A percentile compares a stretch with the other conserved stretches of the same genome.
phyloP scores from a whole-genome alignment of 2,113 vertebrate genomes.

The Jaculus jaculus region DNA sequence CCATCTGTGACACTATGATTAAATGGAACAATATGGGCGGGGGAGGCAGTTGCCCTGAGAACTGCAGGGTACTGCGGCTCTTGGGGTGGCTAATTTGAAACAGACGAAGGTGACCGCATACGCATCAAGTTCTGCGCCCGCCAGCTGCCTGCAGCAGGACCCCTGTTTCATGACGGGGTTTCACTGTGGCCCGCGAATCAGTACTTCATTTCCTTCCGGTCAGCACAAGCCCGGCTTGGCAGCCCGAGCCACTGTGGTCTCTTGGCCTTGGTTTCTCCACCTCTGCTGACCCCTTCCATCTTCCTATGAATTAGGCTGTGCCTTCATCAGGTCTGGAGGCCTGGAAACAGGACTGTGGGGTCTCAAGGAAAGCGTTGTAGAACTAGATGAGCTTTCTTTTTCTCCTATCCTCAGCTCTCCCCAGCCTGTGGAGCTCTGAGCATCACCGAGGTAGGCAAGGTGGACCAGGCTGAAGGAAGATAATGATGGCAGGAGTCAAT shows the following conservation, averaged over 20 bases:
- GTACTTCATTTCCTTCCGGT: background rate
- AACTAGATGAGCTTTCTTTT: background rate
- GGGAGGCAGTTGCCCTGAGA: conserved; percentile 41
- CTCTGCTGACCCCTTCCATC: background rate
- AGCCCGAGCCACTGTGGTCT: background rate
- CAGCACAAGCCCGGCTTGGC: background rate
- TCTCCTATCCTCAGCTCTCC: background rate
- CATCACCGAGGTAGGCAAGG: background rate
- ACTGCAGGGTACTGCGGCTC: background rate
- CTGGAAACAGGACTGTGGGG: background rate
- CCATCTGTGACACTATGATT: background rate
- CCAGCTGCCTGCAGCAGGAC: background rate
- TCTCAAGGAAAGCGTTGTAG: background rate
- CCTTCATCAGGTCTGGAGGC: background rate
- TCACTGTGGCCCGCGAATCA: background rate
- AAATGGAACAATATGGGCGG: conserved; percentile 31
- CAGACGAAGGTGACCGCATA: background rate
- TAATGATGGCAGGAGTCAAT: background rate
- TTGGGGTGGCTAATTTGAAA: conserved; percentile 29
- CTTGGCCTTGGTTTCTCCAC: conserved; percentile 7
- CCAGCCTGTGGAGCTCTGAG: background rate
- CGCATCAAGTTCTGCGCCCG: background rate
- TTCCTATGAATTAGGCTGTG: background rate
- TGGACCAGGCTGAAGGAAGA: background rate
- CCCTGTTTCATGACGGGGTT: background rate